phyloP scores from a whole-genome alignment of 2,888 invertebrate species.

The Exocentrus adspersus region DNA sequence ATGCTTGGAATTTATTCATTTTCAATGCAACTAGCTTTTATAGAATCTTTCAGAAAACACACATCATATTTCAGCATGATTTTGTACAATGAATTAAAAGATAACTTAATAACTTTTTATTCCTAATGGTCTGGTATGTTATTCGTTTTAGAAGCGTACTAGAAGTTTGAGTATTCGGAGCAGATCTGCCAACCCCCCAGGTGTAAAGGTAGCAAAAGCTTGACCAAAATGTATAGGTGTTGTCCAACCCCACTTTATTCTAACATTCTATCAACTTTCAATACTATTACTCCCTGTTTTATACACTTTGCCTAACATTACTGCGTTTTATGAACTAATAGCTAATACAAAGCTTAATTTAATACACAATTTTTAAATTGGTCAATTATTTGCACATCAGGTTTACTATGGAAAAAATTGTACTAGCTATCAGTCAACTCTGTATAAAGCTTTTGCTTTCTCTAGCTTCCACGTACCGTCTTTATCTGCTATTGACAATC shows the following conservation, averaged over 20 bases:
- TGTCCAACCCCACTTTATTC: conserved; percentile 29
- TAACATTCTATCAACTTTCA: conserved; percentile 26
- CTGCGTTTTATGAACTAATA: not conserved
- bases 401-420: not conserved
- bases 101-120: not conserved
- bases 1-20: no score
- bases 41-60: no score
- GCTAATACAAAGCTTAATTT: not conserved
- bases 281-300: conserved; percentile 17
- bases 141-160: conserved; percentile 67
- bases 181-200: conserved; percentile 66
- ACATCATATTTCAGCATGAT: no score
- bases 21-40: no score
- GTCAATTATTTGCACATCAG: no score
- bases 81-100: no score
- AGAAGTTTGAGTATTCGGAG: conserved; percentile 69
- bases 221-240: conserved; percentile 37
- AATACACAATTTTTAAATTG: no score
- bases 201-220: conserved; percentile 66
- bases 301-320: conserved; percentile 25
- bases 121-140: conserved; percentile 19
- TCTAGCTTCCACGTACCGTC: not conserved
- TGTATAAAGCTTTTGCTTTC: conserved; percentile 7
- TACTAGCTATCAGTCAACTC: not conserved
- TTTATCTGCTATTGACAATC: not conserved